phyloP scores from a whole-genome alignment of 2,113 vertebrate species.

The Lasiurus cinereus region DNA sequence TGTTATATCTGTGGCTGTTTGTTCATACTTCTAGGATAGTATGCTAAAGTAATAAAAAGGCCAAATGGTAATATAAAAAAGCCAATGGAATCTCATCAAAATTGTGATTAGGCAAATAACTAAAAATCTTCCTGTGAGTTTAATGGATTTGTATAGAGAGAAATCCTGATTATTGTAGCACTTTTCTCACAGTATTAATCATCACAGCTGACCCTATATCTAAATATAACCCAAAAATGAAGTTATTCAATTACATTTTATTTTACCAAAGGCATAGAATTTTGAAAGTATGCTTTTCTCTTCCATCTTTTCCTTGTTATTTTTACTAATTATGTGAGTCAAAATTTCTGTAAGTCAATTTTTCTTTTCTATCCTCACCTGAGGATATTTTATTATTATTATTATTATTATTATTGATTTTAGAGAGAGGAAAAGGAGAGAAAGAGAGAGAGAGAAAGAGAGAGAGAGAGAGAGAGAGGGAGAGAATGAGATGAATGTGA shows the following conservation, averaged over 20 bases:
- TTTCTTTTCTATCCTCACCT: neutral
- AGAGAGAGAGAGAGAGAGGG: too few species aligned
- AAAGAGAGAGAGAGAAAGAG: too few species aligned
- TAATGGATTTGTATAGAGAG: neutral
- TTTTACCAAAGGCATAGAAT: constrained; percentile 10
- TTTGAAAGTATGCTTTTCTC: neutral
- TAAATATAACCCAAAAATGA: neutral
- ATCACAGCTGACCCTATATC: neutral
- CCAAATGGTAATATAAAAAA: neutral
- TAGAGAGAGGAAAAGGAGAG: too few species aligned
- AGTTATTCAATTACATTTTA: neutral
- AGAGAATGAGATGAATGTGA: too few species aligned
- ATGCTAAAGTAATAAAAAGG: neutral
- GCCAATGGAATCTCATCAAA: neutral
- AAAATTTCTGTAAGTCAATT: neutral
- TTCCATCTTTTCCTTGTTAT: neutral
- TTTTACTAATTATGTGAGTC: neutral
- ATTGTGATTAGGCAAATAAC: neutral
- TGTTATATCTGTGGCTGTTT: neutral
- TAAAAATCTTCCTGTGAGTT: neutral
- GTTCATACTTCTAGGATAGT: neutral
- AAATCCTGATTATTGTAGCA: neutral
- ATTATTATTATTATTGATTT: too few species aligned
- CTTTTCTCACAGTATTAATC: neutral
- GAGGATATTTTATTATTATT: too few species aligned